Conservation (phyloP, 2,888 invertebrate species). For the Drosophila helvetica region DNA sequence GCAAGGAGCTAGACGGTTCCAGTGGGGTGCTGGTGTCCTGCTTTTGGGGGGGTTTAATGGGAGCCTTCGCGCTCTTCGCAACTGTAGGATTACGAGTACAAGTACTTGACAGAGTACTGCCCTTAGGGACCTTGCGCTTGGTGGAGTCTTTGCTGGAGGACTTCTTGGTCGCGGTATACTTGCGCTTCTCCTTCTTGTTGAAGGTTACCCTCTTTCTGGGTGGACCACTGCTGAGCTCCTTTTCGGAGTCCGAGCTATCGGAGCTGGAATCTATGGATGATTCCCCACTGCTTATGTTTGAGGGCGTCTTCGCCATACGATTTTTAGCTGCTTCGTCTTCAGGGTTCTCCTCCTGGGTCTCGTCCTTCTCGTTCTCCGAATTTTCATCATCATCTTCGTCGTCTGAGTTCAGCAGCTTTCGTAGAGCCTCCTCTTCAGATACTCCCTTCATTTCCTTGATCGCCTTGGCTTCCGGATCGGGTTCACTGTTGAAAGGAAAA, state of each 20-base stretch:
- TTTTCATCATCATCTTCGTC: conserved; percentile 94
- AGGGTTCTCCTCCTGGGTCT: conserved; percentile 85
- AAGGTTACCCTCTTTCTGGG: conserved; percentile 84
- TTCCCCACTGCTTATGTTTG: conserved; percentile 84
- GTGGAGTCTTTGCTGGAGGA: conserved; percentile 80
- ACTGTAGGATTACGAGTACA: conserved; percentile 4
- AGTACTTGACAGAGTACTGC: too few species aligned
- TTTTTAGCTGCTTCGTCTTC: conserved; percentile 86
- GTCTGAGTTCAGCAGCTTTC: conserved; percentile 93
- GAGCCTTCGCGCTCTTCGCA: conserved; percentile 58
- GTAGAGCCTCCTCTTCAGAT: conserved; percentile 94
- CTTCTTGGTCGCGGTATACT: conserved; percentile 32
- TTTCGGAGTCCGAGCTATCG: conserved; percentile 89
- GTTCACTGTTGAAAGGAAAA: conserved; percentile 84
- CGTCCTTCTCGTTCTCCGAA: conserved; percentile 87
- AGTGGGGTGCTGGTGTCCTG: conserved; percentile 77
- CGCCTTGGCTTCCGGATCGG: conserved; percentile 89
- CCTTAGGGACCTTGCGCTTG: conserved; percentile 80
- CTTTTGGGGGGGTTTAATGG: conserved; percentile 83
- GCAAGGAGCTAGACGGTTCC: conserved; percentile 82
- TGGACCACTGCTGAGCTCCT: conserved; percentile 84
- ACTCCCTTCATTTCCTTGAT: conserved; percentile 94
- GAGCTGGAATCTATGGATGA: conserved; percentile 88
- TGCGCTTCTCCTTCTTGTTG: conserved; percentile 60
- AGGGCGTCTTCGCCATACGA: conserved; percentile 86